phyloP scores from a whole-genome alignment of 2,888 invertebrate genomes.

The Adela reaumurella region DNA sequence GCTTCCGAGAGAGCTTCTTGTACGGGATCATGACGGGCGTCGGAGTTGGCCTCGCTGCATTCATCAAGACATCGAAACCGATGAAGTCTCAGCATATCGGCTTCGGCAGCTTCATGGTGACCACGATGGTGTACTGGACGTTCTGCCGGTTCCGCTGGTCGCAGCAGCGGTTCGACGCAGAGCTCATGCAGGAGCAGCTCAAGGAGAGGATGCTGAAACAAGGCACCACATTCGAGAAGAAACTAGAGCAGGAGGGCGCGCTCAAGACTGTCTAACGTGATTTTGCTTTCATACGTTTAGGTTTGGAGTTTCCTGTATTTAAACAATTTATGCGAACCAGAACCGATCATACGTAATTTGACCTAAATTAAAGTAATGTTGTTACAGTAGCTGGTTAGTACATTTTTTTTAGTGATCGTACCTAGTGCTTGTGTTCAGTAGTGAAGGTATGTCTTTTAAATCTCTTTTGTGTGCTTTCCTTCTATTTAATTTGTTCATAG shows the following conservation, averaged over 20 bases:
- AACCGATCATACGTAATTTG: no score
- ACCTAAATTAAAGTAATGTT: no score
- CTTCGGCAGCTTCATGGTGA: slow-evolving; percentile 60
- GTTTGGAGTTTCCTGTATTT: no score
- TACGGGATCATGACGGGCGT: slow-evolving; percentile 71
- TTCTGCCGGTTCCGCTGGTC: slow-evolving; percentile 69
- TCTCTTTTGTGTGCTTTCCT: no score
- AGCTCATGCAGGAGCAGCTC: slow-evolving; percentile 59
- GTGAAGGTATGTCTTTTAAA: no score
- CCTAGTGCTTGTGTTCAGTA: no score
- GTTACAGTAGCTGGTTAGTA: no score
- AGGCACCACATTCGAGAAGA: slow-evolving; percentile 56
- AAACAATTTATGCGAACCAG: no score
- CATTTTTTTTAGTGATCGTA: no score
- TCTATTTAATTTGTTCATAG: no score
- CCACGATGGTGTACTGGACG: slow-evolving; percentile 67
- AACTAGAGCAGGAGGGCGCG: slow-evolving; percentile 25
- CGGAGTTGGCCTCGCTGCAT: slow-evolving; percentile 62
- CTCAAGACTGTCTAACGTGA: slow-evolving; percentile 15
- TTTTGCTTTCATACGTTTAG: no score
- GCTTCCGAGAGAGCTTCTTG: slow-evolving; percentile 73
- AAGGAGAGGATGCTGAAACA: slow-evolving; percentile 59
- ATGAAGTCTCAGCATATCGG: slow-evolving; percentile 62
- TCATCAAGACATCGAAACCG: slow-evolving; percentile 70
- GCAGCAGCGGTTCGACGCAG: slow-evolving; percentile 60